phyloP scores from a whole-genome alignment of 2,797 vertebrate species.

The Cossypha dichroa region DNA sequence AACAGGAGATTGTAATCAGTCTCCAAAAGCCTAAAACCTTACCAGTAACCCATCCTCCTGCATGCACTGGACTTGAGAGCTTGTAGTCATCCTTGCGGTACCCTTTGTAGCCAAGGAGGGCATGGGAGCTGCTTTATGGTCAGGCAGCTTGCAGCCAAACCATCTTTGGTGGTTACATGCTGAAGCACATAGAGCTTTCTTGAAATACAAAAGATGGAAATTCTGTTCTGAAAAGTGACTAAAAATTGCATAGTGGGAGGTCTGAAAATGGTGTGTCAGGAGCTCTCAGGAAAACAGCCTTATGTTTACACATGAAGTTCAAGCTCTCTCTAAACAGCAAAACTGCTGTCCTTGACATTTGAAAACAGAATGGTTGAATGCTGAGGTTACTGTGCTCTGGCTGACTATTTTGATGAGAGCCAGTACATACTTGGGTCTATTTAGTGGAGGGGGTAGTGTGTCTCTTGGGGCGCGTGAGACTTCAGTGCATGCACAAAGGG shows the following conservation, averaged over 20 bases:
- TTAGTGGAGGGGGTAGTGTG: rapidly evolving
- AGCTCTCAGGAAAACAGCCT: conserved; percentile 48
- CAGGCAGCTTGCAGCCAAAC: neutral
- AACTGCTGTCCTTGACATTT: neutral
- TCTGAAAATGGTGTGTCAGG: neutral
- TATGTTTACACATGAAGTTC: conserved; percentile 49
- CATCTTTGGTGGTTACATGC: neutral
- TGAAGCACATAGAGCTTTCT: neutral
- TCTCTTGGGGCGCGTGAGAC: neutral
- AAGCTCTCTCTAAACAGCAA: neutral
- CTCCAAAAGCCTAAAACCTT: conserved; percentile 9
- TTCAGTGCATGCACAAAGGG: neutral
- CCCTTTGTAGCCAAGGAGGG: neutral
- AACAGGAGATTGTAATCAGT: neutral
- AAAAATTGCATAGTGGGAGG: neutral
- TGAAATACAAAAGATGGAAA: neutral
- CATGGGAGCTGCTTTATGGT: neutral
- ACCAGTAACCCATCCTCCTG: neutral
- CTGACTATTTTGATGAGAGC: neutral
- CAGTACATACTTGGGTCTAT: neutral
- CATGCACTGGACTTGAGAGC: neutral
- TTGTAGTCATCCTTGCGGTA: rapidly evolving
- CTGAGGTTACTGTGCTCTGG: neutral
- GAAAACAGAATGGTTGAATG: neutral
- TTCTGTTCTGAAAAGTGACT: conserved; percentile 31